These are phyloP conservation scores for Gobio occitaniae DNA, from an alignment of 2,797 vertebrate genomes.

Conservation along the genomic window DNA sequence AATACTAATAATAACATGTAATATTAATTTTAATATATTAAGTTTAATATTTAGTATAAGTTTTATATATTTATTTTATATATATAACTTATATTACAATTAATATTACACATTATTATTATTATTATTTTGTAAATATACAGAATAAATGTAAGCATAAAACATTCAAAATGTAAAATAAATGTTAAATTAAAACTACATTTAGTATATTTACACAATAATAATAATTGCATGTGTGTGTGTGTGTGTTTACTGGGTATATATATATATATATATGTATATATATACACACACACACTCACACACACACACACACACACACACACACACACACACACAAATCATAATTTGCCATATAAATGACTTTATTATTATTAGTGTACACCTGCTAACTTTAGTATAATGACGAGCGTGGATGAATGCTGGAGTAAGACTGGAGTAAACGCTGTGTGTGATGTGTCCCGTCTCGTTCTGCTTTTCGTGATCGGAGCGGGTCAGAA, in stretches of 20 bases:
- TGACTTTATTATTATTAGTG: neutral
- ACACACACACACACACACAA: too few species aligned
- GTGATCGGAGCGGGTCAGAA: neutral
- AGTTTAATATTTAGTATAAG: too few species aligned
- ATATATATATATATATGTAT: too few species aligned
- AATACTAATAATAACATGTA: too few species aligned
- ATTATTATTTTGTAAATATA: neutral
- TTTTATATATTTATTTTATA: too few species aligned
- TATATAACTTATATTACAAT: too few species aligned
- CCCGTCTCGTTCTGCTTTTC: neutral
- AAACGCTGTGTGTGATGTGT: neutral
- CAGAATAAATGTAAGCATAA: neutral
- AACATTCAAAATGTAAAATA: neutral
- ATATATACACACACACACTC: too few species aligned
- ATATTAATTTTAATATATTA: too few species aligned
- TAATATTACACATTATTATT: neutral
- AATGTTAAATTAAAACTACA: neutral
- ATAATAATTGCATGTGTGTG: too few species aligned
- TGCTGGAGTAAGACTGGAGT: neutral
- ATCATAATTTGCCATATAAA: too few species aligned
- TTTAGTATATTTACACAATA: neutral
- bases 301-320: too few species aligned
- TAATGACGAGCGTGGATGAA: neutral
- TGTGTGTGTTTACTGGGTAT: too few species aligned
- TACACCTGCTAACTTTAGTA: neutral